A percentile compares a stretch with the other conserved stretches of the same genome.
Conservation (phyloP, 2,797 vertebrate genomes). For the Lepus oiostolus region DNA sequence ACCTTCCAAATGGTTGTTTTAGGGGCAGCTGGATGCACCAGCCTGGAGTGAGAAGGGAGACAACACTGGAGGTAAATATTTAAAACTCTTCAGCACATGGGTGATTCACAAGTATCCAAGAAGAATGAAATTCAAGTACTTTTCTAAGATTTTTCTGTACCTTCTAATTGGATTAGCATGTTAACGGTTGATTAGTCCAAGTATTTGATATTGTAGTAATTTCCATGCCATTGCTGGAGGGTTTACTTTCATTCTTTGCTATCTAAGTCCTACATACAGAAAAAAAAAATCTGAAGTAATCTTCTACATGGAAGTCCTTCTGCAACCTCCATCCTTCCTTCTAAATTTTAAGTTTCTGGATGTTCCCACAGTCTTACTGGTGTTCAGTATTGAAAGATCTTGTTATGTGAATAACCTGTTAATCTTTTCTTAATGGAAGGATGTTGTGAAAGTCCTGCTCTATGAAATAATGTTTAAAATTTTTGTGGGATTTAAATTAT, state of each 20-base stretch:
- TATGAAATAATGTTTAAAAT: conserved; percentile 34
- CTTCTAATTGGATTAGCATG: background rate
- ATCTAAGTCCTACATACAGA: background rate
- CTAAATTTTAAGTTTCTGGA: conserved; percentile 14
- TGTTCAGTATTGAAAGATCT: background rate
- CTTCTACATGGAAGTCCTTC: background rate
- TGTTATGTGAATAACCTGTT: background rate
- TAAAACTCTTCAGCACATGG: background rate
- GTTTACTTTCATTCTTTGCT: conserved; percentile 28
- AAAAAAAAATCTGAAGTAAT: background rate
- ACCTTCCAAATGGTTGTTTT: background rate
- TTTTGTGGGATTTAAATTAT: conserved; percentile 17
- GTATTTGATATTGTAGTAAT: background rate
- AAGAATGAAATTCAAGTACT: background rate
- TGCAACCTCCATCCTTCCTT: background rate
- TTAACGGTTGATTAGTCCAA: background rate
- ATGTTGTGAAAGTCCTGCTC: background rate
- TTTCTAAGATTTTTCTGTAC: background rate
- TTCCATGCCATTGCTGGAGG: background rate
- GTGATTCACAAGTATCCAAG: background rate
- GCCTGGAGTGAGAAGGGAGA: background rate
- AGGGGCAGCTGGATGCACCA: rapidly evolving
- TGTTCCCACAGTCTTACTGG: background rate
- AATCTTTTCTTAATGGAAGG: background rate
- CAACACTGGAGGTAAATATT: background rate